Evolutionary conservation across 1,140 invertebrate species (phyloP), one percentile per base, ranked within the genome.

Genomic region (Leptinotarsa undecemlineata): DNA sequence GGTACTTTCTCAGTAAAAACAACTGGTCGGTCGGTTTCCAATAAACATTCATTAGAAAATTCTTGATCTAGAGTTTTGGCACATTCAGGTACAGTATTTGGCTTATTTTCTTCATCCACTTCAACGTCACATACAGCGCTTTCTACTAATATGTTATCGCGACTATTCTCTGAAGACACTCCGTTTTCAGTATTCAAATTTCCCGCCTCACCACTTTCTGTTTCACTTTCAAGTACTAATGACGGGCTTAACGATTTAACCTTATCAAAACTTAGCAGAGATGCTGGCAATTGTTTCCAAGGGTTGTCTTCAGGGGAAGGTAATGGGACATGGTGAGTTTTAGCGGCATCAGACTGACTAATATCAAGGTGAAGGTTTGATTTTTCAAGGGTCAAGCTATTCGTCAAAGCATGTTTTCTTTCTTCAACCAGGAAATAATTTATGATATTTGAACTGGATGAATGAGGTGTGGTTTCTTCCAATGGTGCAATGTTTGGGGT

Each of bases 291-390:
- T 75, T 83, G 80, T 74, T 83, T 83, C 83, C 83, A 84, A 1
- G 82, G 82, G 21, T 82, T 82, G 62, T 84, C 82, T 76, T 84
- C 83, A 4, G 83, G 83, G 15, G 83, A 84, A 48, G 82, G 82
- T 68, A 84, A 72, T 26, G 82, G 83, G 19, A 81, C 83, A 26
- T 77, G 26, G 15, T 33, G 20, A 14, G 15, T 33, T 20, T 20
- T 21, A 15, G 17, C 14, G 63, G 11, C 23, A 23, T 21, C 63
- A 14, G 63, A 21, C 15, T 21, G 74, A 68, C n/a, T 67, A n/a
- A 42, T 26, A 14, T 75, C 77, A 67, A 26, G 73, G 74, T 42
- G 5, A 11, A 42, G n/a, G 68, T 47, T 75, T 74, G 72, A 48
- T 73, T 74, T 14, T 15, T 57, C 33, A 42, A 4, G 23, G 3